Evolutionary conservation across 2,888 invertebrate species (phyloP), one percentile per base, ranked within the genome.

Genomic region (Cepaea hortensis): DNA sequence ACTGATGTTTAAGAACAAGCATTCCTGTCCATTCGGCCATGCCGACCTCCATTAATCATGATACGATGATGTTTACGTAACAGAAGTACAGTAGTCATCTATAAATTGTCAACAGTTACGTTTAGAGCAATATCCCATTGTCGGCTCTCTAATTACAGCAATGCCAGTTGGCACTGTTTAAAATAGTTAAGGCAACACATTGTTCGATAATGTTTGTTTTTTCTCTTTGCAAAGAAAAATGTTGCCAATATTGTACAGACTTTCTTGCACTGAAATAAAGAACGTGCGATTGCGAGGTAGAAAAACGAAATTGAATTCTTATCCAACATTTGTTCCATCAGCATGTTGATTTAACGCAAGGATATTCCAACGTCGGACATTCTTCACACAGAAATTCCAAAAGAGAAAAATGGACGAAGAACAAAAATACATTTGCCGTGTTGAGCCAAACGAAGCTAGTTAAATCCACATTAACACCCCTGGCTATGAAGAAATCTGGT

Each of bases 241-340:
- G 20, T 55, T 55, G 9, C 20, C n/a, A 55, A 55, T 5, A 77
- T 23, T 50, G n/a, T 50, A 20, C 77, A 77, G 77, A n/a, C 55
- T 23, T 77, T 9, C 13, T n/a, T n/a, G 23, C 50, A 77, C n/a
- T 76, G 20, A n/a, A 50, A 20, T 76, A 50, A 48, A 50, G 20
- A 5, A 4, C 48, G 50, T 20, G n/a, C 61, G 20, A 6, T n/a
- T n/a, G n/a, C 55, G 6, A 77, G 9, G 23, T 77, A 6, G n/a
- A 3, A 77, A 55, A 46, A n/a, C 20, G 55, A 23, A 55, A 55
- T 61, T 55, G 50, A 23, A 11, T 23, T 55, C 55, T 77, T 61
- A 77, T 77, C 77, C 77, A n/a, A 55, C 55, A 77, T 77, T 77
- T 55, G 77, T n/a, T n/a, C n/a, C 55, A 77, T 55, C 55, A 77